Evolutionary conservation across 2,113 vertebrate species (phyloP).

Genomic region (Eptesicus fuscus): DNA sequence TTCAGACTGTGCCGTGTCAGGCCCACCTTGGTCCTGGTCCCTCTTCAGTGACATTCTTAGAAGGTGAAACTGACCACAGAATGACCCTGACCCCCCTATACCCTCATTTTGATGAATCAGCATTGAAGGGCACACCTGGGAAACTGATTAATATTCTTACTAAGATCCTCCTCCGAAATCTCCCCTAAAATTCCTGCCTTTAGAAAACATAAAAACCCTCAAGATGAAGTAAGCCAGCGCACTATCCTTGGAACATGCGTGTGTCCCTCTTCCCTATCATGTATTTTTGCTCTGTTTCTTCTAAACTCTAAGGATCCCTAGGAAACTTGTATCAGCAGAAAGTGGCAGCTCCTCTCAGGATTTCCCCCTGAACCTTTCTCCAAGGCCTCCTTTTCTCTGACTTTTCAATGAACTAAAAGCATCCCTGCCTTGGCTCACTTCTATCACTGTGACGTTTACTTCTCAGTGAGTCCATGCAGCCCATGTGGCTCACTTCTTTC

Average conservation of each 20-base stretch:
- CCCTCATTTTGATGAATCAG: background rate
- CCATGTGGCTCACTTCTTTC: background rate
- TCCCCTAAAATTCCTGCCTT: background rate
- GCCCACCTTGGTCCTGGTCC: background rate
- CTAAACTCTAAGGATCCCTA: background rate
- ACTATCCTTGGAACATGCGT: background rate
- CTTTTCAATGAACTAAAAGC: background rate
- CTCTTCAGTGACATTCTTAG: background rate
- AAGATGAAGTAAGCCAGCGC: background rate
- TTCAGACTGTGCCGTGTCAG: background rate
- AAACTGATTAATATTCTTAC: background rate
- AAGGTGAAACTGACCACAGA: background rate
- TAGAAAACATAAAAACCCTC: background rate
- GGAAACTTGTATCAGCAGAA: background rate
- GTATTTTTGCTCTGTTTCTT: background rate
- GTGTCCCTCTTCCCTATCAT: background rate
- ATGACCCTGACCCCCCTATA: background rate
- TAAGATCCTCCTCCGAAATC: background rate
- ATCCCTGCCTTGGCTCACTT: background rate
- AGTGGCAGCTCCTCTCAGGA: background rate
- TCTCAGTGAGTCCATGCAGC: background rate
- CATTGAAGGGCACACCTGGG: background rate
- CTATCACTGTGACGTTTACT: background rate
- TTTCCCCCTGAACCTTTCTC: background rate
- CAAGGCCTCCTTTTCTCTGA: background rate